These are phyloP conservation scores for Platysternon megacephalum DNA, from an alignment of 2,113 vertebrate genomes.

Conservation along the genomic window DNA sequence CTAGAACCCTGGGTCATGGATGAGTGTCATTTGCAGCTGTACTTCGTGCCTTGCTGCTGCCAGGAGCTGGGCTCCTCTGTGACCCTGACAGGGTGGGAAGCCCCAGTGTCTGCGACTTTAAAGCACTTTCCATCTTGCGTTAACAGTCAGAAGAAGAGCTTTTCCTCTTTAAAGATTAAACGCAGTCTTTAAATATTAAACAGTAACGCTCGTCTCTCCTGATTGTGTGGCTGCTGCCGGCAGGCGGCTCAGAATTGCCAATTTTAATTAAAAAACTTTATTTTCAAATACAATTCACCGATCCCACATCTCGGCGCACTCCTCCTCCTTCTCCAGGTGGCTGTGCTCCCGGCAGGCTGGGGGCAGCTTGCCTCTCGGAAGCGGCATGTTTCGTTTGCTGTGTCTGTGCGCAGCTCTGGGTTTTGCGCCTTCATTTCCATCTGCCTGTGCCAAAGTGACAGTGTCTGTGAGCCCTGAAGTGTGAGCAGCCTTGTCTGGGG, in stretches of 20 bases:
- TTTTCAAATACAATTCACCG: conserved; percentile 49
- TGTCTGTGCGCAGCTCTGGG: neutral
- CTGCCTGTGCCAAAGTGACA: conserved; percentile 26
- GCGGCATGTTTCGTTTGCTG: conserved; percentile 27
- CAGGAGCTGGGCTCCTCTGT: neutral
- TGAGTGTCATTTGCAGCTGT: neutral
- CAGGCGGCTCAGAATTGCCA: conserved; percentile 75
- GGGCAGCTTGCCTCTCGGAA: neutral
- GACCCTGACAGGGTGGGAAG: neutral
- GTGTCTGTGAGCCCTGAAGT: conserved; percentile 64
- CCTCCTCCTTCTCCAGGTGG: conserved; percentile 12
- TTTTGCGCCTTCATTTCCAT: neutral
- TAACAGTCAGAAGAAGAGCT: conserved; percentile 78
- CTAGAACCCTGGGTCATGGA: neutral
- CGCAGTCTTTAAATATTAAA: conserved; percentile 79
- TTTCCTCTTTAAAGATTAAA: conserved; percentile 82
- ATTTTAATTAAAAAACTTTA: conserved; percentile 78
- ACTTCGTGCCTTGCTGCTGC: neutral
- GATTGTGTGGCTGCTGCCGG: conserved; percentile 75
- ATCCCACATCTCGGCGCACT: conserved; percentile 13
- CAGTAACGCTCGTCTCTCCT: conserved; percentile 70
- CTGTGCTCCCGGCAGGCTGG: neutral
- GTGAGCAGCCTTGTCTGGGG: conserved; percentile 85
- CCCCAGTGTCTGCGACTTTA: neutral
- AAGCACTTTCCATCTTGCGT: conserved; percentile 18